Conservation (phyloP, 1,140 invertebrate genomes). For the Eubasilissa regina region DNA sequence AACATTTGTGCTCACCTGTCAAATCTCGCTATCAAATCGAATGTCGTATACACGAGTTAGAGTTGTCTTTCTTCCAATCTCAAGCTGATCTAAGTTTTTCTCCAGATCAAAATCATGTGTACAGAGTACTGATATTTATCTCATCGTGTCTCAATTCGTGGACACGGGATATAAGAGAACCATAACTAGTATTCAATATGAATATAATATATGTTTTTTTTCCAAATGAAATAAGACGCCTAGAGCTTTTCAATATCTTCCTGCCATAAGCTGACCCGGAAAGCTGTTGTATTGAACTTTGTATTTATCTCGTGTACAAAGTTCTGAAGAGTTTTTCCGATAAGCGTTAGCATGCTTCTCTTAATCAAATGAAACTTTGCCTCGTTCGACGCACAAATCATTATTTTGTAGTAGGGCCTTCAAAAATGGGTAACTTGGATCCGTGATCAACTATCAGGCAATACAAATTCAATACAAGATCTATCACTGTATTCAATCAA, state of each 20-base stretch:
- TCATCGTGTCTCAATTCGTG: too few relatives aligned
- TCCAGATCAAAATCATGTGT: too few relatives aligned
- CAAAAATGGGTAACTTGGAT: not conserved
- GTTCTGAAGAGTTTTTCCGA: slow-evolving; percentile 41
- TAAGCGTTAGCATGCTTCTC: slow-evolving; percentile 48
- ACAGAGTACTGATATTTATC: too few relatives aligned
- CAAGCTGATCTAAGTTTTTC: too few relatives aligned
- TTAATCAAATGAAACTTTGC: slow-evolving; percentile 54
- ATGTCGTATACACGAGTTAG: too few relatives aligned
- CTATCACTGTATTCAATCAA: too few relatives aligned
- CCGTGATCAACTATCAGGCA: not conserved
- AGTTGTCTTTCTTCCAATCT: too few relatives aligned
- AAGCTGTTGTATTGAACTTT: slow-evolving; percentile 37
- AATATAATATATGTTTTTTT: not conserved
- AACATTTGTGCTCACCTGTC: too few relatives aligned
- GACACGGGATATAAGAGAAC: too few relatives aligned
- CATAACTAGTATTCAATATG: too few relatives aligned
- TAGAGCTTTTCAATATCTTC: slow-evolving; percentile 34
- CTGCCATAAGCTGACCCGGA: slow-evolving; percentile 38
- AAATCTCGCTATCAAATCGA: too few relatives aligned
- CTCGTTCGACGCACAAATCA: slow-evolving; percentile 48
- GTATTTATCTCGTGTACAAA: slow-evolving; percentile 45
- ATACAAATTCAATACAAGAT: too few relatives aligned
- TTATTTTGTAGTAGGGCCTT: slow-evolving; percentile 26
- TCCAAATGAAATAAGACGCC: slow-evolving; percentile 12